Evolutionary conservation across 2,888 invertebrate species (phyloP), one percentile per base, ranked within the genome.

Genomic region (Himalopsyche tibetana): DNA sequence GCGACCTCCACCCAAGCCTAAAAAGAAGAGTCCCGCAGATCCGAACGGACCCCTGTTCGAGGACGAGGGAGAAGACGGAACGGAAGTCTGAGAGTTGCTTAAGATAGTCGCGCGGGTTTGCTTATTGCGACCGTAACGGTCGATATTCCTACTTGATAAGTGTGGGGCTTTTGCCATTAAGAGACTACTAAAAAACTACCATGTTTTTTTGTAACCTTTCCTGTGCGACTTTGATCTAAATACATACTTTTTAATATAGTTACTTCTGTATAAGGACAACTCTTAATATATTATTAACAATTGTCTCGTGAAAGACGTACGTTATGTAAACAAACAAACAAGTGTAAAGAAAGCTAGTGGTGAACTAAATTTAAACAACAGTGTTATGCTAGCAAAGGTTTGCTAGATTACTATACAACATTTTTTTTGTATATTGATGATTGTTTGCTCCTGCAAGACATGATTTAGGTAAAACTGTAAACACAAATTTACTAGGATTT

Each of bases 61-160:
- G 91, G 97, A 97, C 91, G 97, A 97, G 92, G 96, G 97, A 45
- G 97, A 97, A 90, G 97, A 97, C 89, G 97, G 97, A 89, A 97
- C 97, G 89, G 97, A 97, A 94, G 97, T 97, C 93, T 96, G 95
- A 94, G 92, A 92, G 89, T 91, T 90, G 91, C 91, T 91, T 89
- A 90, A 90, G 90, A 90, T 91, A 90, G 91, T 91, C 90, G 90
- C 91, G 80, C 86, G 88, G 87, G 90, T 90, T 89, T 91, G 91
- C 90, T 90, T 91, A 89, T 89, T 89, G 83, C 87, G 87, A 55
- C 88, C 84, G 87, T 87, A 89, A 87, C 86, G 80, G 38, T 83
- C 19, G 9, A n/a, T 11, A 45, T 55, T 28, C 36, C 63, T 82
- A 74, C 80, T 69, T 19, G 19, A n/a, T 56, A 36, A 69, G 51